These are phyloP conservation scores for Brassicogethes aeneus DNA, from an alignment of 2,888 invertebrate genomes.

Conservation along the genomic window DNA sequence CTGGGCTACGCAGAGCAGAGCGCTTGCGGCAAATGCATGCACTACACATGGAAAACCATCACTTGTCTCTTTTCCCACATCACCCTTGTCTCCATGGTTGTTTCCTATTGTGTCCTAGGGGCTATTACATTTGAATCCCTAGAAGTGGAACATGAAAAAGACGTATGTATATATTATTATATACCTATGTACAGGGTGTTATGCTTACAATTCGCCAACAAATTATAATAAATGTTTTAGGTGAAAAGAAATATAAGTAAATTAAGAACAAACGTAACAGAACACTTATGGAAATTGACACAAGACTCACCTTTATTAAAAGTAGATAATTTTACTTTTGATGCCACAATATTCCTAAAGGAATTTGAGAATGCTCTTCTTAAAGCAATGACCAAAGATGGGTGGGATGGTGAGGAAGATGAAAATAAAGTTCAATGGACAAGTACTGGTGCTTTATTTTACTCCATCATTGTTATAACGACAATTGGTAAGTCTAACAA, in stretches of 20 bases:
- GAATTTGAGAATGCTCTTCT: slow-evolving; percentile 65
- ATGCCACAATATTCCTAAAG: slow-evolving; percentile 49
- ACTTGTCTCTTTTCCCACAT: slow-evolving; percentile 85
- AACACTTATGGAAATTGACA: slow-evolving; percentile 70
- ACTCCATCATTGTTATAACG: slow-evolving; percentile 93
- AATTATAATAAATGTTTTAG: slow-evolving; percentile 41
- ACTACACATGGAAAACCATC: slow-evolving; percentile 70
- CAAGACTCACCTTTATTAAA: slow-evolving; percentile 54
- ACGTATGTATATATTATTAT: slow-evolving; percentile 43
- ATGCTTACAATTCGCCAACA: background rate
- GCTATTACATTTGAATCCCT: slow-evolving; percentile 75
- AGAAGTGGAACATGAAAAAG: slow-evolving; percentile 64
- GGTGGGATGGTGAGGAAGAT: slow-evolving; percentile 75
- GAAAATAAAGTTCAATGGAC: slow-evolving; percentile 63
- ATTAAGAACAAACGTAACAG: slow-evolving; percentile 66
- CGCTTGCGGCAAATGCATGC: slow-evolving; percentile 48
- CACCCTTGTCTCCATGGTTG: slow-evolving; percentile 77
- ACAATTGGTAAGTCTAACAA: slow-evolving; percentile 70
- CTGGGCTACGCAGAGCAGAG: slow-evolving; percentile 33
- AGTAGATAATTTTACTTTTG: slow-evolving; percentile 71
- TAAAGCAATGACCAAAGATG: slow-evolving; percentile 76
- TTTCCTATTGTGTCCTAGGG: slow-evolving; percentile 82
- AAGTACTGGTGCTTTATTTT: slow-evolving; percentile 82
- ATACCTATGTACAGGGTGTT: background rate
- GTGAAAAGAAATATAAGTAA: slow-evolving; percentile 67